Percentiles rank a stretch among this genome's conserved stretches.
phyloP scores from a whole-genome alignment of 2,888 invertebrate species.

The Gymnocheta viridis region DNA sequence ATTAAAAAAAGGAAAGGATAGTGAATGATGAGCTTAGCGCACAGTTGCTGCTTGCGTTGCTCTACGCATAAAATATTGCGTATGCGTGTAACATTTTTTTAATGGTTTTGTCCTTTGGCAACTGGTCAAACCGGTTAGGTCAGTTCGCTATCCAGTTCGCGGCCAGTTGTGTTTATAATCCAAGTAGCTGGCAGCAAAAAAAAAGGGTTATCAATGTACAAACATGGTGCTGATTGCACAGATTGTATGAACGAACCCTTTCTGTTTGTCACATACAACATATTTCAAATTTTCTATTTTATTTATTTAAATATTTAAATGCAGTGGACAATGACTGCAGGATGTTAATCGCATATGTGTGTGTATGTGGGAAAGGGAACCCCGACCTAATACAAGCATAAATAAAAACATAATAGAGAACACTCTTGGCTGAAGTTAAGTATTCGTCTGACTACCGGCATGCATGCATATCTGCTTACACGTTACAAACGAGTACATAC shows the following conservation, averaged over 20 bases:
- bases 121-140: constrained; percentile 65
- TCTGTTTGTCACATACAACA: neutral
- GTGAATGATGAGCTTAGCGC: constrained; percentile 1
- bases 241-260: constrained; percentile 21
- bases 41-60: neutral
- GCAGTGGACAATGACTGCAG: constrained; percentile 44
- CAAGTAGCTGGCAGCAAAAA: neutral
- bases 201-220: constrained; percentile 8
- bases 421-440: neutral
- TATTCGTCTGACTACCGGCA: neutral
- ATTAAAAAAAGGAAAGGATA: neutral
- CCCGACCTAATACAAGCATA: constrained; percentile 2
- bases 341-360: neutral
- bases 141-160: constrained; percentile 44
- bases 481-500: neutral
- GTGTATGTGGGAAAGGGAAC: neutral
- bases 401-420: neutral
- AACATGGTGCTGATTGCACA: neutral
- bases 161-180: constrained; percentile 33
- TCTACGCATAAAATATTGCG: neutral
- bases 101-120: constrained; percentile 20
- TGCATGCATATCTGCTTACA: neutral
- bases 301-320: constrained; percentile 21
- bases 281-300: constrained; percentile 14
- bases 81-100: constrained; percentile 3